Evolutionary conservation across 2,888 invertebrate species (phyloP), one percentile per base, ranked within the genome.

Genomic region (Meliscaeva auricollis): DNA sequence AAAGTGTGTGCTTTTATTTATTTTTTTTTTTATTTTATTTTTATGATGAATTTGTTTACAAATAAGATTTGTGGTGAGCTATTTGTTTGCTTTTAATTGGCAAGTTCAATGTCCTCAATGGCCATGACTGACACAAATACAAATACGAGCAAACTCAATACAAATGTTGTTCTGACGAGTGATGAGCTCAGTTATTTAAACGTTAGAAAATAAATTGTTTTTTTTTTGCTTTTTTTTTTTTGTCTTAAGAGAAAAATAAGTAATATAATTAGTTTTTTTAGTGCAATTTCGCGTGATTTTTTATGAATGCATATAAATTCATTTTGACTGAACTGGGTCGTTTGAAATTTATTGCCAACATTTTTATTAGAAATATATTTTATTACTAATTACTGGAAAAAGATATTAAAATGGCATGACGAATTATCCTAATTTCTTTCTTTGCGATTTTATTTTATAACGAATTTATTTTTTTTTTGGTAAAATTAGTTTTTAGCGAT

Each of bases 11-110:
- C n/a, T n/a, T n/a, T n/a, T 54, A 35, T 22, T 58, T 46, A 0
- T 20, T 48, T 6, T 48, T 20, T 48, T 30, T 38, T 38, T 11
- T 60, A 3, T 26, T 26, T 2, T 26, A 26, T 26, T 26, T 64
- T 64, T 46, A 64, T 74, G 68, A 83, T 83, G 62, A 20, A 74
- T 77, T 73, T 78, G 78, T 83, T 77, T 77, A 62, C 68, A 38
- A 73, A 64, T 8, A 74, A 13, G 38, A 46, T 62, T 73, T 64
- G 62, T 54, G 41, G 60, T 78, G 62, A 32, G 74, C 56, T 60
- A 50, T 62, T 54, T 64, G 66, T 56, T 52, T 48, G 68, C 15
- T 58, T 64, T 50, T 66, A 35, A 66, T 66, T 66, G 48, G 35
- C 48, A 66, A 76, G 77, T 72, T 82, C 66, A 58, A 35, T 68